A percentile compares a stretch with the other conserved stretches of the same genome.
phyloP scores from a whole-genome alignment of 2,113 vertebrate species.

The Nycticryphes semicollaris region DNA sequence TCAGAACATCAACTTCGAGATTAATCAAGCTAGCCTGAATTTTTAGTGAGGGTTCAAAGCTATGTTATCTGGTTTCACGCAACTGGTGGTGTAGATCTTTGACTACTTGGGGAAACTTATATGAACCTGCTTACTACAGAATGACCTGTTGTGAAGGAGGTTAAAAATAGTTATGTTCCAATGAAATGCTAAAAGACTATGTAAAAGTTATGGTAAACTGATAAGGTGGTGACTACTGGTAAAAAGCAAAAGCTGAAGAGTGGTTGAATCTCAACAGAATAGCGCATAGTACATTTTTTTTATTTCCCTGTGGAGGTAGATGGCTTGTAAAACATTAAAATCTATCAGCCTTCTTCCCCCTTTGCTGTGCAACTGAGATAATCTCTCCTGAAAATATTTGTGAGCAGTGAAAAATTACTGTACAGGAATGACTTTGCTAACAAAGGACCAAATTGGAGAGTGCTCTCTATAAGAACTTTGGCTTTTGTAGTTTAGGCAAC shows the following conservation, averaged over 20 bases:
- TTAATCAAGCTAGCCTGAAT: not conserved
- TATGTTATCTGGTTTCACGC: not conserved
- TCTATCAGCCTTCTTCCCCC: not conserved
- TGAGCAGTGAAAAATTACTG: not conserved
- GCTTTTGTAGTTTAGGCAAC: not conserved
- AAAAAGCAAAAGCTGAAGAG: not conserved
- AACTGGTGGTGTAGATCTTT: not conserved
- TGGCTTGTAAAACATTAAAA: not conserved
- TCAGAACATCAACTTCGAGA: not conserved
- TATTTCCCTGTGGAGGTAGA: not conserved
- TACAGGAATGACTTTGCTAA: not conserved
- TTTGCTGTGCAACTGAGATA: not conserved
- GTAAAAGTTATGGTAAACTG: not conserved
- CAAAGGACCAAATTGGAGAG: not conserved
- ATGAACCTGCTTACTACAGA: not conserved
- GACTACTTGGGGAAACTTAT: not conserved
- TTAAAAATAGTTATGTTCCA: not conserved
- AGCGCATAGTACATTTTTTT: not conserved
- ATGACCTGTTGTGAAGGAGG: not conserved
- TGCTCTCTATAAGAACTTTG: not conserved
- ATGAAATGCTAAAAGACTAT: not conserved
- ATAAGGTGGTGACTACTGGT: not conserved
- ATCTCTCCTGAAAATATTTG: not conserved
- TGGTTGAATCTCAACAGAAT: not conserved
- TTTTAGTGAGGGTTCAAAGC: not conserved